Base-by-base conservation (phyloP, 2,888 invertebrate species). In the Icerya purchasi region DNA sequence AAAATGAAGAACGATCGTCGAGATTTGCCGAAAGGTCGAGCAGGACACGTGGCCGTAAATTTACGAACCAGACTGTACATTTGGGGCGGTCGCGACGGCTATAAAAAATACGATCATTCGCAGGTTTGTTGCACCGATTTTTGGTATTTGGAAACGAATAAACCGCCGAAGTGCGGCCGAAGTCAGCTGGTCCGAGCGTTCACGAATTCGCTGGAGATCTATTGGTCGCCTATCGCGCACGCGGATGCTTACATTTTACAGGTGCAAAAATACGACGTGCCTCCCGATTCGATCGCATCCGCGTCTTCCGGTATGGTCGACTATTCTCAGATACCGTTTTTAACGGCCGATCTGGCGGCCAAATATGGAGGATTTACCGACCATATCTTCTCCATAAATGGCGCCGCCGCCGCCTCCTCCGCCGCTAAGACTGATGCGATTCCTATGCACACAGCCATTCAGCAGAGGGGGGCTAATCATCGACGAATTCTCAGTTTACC, bases 81-180 rank as follows among this genome's bases (percentile, higher is more conserved):
- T 62, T 98, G 98, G 97, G 96, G 96, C 36, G 98, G 98, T 5
- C 76, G 98, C 62, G 98, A 98, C 73, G 98, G 98, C 14, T 98
- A 98, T 73, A 80, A 96, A 64, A 98, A 97, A 80, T 94, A 97
- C 62, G 97, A 96, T 96, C 97, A 97, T 74, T 97, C 96, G 76
- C 97, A 98, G 79, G 86, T 88, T 53, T 94, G 94, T 70, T 96
- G 93, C 71, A 93, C 92, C 71, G 94, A 96, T 72, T 74, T 96
- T 36, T 93, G 90, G 93, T 91, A 85, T 70, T 73, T 96, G 59
- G 94, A 96, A 72, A 92, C 92, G 8, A 91, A 91, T 64, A 86
- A 85, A 66, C 98, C 98, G 0, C 79, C 86, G 0, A 82, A 87
- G 52, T 94, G 96, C 0, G 84, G 87, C 1, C 79, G 92, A 64